Conservation (phyloP, 2,888 invertebrate species). For the Melanargia galathea region DNA sequence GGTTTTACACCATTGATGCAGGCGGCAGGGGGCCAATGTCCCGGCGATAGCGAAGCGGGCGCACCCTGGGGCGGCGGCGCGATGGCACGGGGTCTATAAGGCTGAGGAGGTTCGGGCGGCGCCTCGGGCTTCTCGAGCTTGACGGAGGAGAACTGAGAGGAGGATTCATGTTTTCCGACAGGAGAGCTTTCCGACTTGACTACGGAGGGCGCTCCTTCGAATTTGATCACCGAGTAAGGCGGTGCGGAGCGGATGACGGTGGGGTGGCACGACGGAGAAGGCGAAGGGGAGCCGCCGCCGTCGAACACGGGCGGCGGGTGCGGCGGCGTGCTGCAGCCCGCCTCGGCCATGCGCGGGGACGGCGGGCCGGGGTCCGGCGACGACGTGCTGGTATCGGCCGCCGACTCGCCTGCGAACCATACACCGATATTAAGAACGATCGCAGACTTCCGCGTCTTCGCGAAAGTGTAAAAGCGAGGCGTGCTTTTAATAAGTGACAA, state of each 20-base stretch:
- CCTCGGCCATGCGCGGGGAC: constrained; percentile 90
- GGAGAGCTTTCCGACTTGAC: constrained; percentile 62
- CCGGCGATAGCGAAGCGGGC: constrained; percentile 64
- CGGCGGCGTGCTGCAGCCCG: constrained; percentile 84
- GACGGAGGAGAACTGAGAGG: constrained; percentile 72
- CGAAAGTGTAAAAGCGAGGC: constrained; percentile 64
- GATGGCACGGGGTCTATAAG: constrained; percentile 66
- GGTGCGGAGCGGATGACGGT: constrained; percentile 83
- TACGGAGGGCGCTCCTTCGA: constrained; percentile 72
- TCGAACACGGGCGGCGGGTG: constrained; percentile 80
- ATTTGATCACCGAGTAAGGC: constrained; percentile 82
- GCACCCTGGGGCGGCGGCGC: constrained; percentile 74
- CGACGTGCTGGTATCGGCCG: constrained; percentile 96
- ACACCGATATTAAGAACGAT: constrained; percentile 59
- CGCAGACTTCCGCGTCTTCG: constrained; percentile 48
- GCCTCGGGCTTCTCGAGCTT: constrained; percentile 61
- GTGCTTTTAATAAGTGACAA: constrained; percentile 71
- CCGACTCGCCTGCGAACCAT: constrained; percentile 89
- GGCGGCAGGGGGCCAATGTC: constrained; percentile 82
- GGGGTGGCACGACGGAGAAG: constrained; percentile 73
- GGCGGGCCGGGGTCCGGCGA: constrained; percentile 94
- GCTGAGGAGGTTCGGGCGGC: constrained; percentile 60
- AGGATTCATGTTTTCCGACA: constrained; percentile 59
- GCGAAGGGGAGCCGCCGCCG: constrained; percentile 74
- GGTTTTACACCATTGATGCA: constrained; percentile 91